A percentile compares a stretch with the other conserved stretches of the same genome.
Evolutionary conservation across 2,888 invertebrate genomes (phyloP).

Genomic region (Tinea pellionella): DNA sequence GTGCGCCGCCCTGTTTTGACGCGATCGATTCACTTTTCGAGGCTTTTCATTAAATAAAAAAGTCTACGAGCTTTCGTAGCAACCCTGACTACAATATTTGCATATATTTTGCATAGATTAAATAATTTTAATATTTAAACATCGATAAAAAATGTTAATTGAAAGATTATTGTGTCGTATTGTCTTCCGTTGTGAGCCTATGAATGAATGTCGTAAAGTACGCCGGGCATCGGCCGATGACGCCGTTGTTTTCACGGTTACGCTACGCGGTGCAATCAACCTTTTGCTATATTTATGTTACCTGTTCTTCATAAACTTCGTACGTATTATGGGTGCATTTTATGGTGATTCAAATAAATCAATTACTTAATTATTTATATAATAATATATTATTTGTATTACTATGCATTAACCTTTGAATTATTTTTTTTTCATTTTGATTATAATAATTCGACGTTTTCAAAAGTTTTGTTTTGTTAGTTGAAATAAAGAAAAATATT

Average conservation of each 20-base stretch:
- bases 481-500: too few relatives aligned
- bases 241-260: not conserved
- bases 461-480: too few relatives aligned
- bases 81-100: not conserved
- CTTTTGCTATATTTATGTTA: not conserved
- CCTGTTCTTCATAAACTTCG: not conserved
- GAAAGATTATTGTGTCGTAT: not conserved
- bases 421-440: too few relatives aligned
- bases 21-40: conserved; percentile 10
- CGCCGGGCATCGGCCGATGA: not conserved
- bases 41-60: not conserved
- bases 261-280: conserved; percentile 1
- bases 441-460: too few relatives aligned
- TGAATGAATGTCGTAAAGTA: not conserved
- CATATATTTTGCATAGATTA: not conserved
- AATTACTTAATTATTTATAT: too few relatives aligned
- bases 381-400: too few relatives aligned
- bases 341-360: not conserved
- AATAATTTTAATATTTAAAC: not conserved
- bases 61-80: not conserved
- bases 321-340: not conserved
- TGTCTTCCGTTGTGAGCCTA: not conserved
- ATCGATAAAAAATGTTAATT: not conserved
- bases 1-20: conserved; percentile 5
- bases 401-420: too few relatives aligned